Percentiles rank a stretch among this genome's conserved stretches.
These are phyloP conservation scores for Ageneiosus marmoratus DNA, from an alignment of 2,113 vertebrate genomes.

Conservation along the genomic window DNA sequence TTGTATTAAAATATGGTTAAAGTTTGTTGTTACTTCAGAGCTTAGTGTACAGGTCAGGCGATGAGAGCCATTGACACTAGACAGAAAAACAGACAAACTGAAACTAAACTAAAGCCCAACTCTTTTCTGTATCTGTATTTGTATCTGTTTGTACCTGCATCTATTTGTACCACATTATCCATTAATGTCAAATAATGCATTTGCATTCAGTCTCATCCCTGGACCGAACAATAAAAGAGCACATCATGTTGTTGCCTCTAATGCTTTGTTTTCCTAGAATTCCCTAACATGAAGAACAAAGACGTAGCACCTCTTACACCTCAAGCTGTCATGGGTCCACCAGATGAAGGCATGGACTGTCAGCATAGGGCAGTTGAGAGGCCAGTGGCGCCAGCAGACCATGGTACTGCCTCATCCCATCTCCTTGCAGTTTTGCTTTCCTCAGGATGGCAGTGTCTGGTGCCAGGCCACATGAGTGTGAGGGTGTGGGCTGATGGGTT, in stretches of 20 bases:
- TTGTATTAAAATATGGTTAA: neutral
- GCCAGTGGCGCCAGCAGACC: conserved; percentile 44
- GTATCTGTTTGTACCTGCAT: neutral
- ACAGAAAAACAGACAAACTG: neutral
- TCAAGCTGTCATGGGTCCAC: conserved; percentile 27
- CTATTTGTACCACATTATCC: neutral
- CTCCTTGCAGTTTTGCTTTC: conserved; percentile 37
- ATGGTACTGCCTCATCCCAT: conserved; percentile 17
- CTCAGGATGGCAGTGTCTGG: conserved; percentile 25
- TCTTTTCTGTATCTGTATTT: neutral
- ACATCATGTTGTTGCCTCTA: neutral
- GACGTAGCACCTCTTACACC: conserved; percentile 29
- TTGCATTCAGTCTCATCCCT: neutral
- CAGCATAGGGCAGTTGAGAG: conserved; percentile 41
- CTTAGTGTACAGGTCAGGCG: neutral
- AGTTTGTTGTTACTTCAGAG: neutral
- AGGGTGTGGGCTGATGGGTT: conserved; percentile 56
- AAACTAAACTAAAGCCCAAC: neutral
- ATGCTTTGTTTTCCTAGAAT: conserved; percentile 1
- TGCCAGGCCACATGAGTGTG: conserved; percentile 50
- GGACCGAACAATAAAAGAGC: neutral
- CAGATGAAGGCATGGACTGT: conserved; percentile 26
- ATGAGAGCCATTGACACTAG: neutral
- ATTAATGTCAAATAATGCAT: neutral
- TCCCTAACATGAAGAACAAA: neutral